phyloP scores from a whole-genome alignment of 2,797 vertebrate genomes.

The Cynopterus sphinx region DNA sequence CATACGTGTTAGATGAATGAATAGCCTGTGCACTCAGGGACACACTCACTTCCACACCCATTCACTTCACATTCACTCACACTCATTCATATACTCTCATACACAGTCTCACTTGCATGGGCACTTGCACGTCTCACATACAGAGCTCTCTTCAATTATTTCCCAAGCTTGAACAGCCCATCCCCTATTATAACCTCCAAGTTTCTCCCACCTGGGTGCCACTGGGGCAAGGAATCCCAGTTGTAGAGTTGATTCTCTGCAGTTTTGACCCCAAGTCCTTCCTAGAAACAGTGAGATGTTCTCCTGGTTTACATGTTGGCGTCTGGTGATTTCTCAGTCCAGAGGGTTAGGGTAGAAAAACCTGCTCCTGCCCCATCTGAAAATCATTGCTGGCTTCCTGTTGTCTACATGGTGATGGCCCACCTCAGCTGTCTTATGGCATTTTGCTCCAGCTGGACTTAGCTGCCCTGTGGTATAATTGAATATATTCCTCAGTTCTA shows the following conservation, averaged over 20 bases:
- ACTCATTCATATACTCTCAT: not conserved
- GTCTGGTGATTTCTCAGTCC: not conserved
- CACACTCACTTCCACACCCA: not conserved
- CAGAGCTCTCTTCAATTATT: not conserved
- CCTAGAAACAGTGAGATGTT: not conserved
- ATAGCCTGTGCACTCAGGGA: not conserved
- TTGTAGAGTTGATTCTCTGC: not conserved
- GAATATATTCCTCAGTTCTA: not conserved
- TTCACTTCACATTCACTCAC: not conserved
- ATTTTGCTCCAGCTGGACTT: not conserved
- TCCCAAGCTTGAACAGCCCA: not conserved
- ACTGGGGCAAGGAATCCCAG: not conserved
- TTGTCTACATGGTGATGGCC: not conserved
- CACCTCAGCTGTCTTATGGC: not conserved
- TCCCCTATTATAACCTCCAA: not conserved
- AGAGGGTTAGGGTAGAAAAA: not conserved
- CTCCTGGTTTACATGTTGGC: not conserved
- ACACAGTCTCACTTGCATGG: not conserved
- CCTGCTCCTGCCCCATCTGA: not conserved
- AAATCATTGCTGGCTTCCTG: not conserved
- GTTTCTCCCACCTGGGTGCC: not conserved
- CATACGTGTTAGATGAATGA: not conserved
- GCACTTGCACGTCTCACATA: not conserved
- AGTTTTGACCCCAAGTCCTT: not conserved
- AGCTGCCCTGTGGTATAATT: not conserved